Evolutionary conservation across 1,140 invertebrate genomes (phyloP).

Genomic region (Macrosteles quadrilineatus): DNA sequence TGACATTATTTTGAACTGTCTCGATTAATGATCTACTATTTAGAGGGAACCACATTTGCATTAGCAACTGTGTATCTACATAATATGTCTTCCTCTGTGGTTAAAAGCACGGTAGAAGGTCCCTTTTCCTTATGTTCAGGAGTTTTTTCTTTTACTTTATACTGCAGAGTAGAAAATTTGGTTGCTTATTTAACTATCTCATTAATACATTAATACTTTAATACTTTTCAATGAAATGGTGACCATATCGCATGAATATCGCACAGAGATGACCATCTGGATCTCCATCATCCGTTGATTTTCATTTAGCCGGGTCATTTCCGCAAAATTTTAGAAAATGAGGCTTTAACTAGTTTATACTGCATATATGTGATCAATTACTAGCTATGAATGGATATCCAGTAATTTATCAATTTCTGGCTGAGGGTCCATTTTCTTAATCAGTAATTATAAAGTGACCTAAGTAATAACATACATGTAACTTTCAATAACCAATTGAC

Average conservation of each 20-base stretch:
- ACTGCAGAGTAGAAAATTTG: constrained; percentile 24
- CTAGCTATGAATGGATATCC: constrained; percentile 11
- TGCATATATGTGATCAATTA: neutral
- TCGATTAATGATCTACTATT: constrained; percentile 10
- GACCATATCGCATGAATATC: no score
- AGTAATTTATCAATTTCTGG: constrained; percentile 13
- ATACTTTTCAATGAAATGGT: no score
- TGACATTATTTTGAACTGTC: constrained; percentile 13
- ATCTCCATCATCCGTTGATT: no score
- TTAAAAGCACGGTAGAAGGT: neutral
- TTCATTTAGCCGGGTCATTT: no score
- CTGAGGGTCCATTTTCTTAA: constrained; percentile 4
- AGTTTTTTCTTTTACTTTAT: constrained; percentile 20
- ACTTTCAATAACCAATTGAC: constrained; percentile 5
- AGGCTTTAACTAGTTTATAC: neutral
- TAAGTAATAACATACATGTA: constrained; percentile 15
- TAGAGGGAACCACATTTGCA: constrained; percentile 19
- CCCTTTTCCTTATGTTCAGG: constrained; percentile 17
- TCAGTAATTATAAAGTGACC: constrained; percentile 11
- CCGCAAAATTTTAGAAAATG: neutral
- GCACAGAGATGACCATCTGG: no score
- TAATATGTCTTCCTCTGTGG: constrained; percentile 11
- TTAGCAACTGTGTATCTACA: neutral
- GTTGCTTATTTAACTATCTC: no score
- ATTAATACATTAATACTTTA: no score